Percentiles rank a stretch among this genome's conserved stretches.
These are phyloP conservation scores for Pissodes strobi DNA, from an alignment of 1,140 invertebrate genomes.

Conservation along the genomic window DNA sequence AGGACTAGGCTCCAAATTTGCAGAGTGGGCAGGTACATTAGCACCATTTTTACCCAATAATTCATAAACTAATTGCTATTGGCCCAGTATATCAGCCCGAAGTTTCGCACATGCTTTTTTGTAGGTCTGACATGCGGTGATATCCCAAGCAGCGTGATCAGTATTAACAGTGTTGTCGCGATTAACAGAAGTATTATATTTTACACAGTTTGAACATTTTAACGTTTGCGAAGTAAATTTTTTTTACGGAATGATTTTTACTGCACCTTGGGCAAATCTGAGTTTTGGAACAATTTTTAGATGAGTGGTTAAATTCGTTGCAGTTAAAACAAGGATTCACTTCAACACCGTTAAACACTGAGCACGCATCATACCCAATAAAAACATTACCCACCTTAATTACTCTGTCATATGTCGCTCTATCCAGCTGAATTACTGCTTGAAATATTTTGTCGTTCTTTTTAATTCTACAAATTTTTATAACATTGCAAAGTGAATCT, in stretches of 20 bases:
- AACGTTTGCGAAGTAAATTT: not conserved
- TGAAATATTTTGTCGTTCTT: not conserved
- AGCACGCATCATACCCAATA: slow-evolving; percentile 21
- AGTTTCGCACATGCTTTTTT: too few species aligned
- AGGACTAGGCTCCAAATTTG: too few species aligned
- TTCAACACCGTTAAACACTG: slow-evolving; percentile 21
- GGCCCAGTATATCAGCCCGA: too few species aligned
- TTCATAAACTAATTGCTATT: too few species aligned
- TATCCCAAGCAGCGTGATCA: too few species aligned
- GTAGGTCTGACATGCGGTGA: too few species aligned
- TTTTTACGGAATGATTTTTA: not conserved
- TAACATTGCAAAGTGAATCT: too few species aligned
- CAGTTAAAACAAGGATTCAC: slow-evolving; percentile 19
- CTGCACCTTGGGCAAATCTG: slow-evolving; percentile 12
- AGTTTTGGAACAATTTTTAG: slow-evolving; percentile 3
- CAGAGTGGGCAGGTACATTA: too few species aligned
- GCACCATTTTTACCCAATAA: too few species aligned
- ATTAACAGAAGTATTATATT: too few species aligned
- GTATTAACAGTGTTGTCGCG: too few species aligned
- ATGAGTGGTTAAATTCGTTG: slow-evolving; percentile 21
- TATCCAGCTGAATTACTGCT: slow-evolving; percentile 16
- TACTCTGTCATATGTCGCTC: slow-evolving; percentile 8
- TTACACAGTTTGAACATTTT: slow-evolving; percentile 1
- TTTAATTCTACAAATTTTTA: too few species aligned
- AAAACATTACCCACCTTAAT: slow-evolving; percentile 12